Percentiles rank a stretch among this genome's conserved stretches.
These are phyloP conservation scores for Eleutherodactylus coqui DNA, from an alignment of 2,797 vertebrate genomes.

Conservation along the genomic window DNA sequence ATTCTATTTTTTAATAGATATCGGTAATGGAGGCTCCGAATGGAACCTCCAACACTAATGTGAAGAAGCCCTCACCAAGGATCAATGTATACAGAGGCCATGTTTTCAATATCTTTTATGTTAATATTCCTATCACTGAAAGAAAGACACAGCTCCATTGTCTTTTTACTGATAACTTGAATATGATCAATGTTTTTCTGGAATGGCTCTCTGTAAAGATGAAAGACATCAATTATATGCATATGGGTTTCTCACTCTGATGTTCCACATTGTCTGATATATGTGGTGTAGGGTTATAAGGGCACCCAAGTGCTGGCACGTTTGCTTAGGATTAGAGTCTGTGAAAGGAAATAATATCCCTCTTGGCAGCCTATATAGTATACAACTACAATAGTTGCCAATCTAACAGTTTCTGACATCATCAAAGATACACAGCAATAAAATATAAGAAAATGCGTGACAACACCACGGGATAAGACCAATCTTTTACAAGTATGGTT, in stretches of 20 bases:
- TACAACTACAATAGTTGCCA: background rate
- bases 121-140: background rate
- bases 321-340: constrained; percentile 11
- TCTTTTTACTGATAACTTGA: background rate
- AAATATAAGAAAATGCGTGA: background rate
- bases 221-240: background rate
- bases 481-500: background rate
- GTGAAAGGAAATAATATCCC: background rate
- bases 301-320: background rate
- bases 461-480: background rate
- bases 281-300: background rate
- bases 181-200: background rate
- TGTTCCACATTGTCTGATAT: constrained; percentile 16
- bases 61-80: background rate
- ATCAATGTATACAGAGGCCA: background rate
- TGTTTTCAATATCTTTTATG: background rate
- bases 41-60: too few species aligned
- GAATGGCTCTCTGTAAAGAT: constrained; percentile 9
- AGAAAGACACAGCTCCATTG: background rate
- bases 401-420: background rate
- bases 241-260: background rate
- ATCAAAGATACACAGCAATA: background rate
- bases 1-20: too few species aligned
- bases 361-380: background rate
- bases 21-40: too few species aligned